These are phyloP conservation scores for Morus bassanus DNA, from an alignment of 2,797 vertebrate genomes.

Conservation along the genomic window DNA sequence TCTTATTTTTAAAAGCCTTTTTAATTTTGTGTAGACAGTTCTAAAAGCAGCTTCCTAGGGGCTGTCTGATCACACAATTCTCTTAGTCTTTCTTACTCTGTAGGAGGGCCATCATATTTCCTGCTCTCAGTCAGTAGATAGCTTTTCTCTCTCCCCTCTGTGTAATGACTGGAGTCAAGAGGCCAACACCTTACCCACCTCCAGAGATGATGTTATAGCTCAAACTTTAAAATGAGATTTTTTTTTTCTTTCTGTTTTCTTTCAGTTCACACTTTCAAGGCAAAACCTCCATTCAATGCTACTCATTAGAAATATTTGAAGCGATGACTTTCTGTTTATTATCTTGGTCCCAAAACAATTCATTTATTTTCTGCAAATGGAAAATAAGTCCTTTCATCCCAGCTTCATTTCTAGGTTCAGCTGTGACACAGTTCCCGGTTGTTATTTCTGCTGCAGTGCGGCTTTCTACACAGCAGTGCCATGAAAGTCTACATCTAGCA, in stretches of 20 bases:
- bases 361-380: neutral
- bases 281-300: neutral
- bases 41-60: constrained; percentile 36
- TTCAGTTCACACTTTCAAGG: neutral
- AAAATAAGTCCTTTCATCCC: neutral
- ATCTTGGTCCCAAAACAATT: neutral
- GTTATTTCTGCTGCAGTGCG: neutral
- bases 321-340: neutral
- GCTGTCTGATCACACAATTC: neutral
- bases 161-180: constrained; percentile 44
- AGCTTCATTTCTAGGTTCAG: neutral
- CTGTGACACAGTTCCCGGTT: neutral
- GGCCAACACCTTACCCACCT: neutral
- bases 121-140: constrained; percentile 2
- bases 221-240: neutral
- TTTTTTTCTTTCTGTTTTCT: neutral
- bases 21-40: constrained; percentile 52
- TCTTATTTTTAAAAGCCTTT: neutral
- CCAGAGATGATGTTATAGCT: neutral
- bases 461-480: neutral
- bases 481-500: neutral
- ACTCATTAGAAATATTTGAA: neutral
- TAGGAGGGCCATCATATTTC: constrained; percentile 46
- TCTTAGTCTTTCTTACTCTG: constrained; percentile 28
- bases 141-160: constrained; percentile 11